phyloP scores from a whole-genome alignment of 1,140 invertebrate species.

The Riptortus pedestris region DNA sequence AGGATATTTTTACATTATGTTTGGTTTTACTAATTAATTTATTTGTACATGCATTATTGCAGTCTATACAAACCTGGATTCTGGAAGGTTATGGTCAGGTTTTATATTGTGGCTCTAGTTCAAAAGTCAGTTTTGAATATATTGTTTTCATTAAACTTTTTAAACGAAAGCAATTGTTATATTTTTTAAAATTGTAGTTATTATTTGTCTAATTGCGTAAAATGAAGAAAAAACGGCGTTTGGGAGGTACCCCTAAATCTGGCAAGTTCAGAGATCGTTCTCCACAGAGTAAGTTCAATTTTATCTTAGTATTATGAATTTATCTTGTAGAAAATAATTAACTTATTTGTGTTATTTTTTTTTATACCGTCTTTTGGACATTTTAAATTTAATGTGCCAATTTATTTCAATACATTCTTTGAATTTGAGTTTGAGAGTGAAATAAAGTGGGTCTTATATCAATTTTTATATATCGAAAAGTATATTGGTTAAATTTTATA shows the following conservation, averaged over 20 bases:
- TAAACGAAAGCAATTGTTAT: too few relatives aligned
- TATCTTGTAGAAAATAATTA: neutral
- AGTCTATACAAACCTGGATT: too few relatives aligned
- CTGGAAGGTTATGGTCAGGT: too few relatives aligned
- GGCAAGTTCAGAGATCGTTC: neutral
- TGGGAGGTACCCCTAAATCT: neutral
- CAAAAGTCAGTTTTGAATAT: too few relatives aligned
- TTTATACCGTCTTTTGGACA: neutral
- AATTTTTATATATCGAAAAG: neutral
- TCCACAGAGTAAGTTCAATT: neutral
- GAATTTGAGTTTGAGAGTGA: neutral
- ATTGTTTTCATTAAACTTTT: too few relatives aligned
- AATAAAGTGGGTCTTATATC: neutral
- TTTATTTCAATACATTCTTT: neutral
- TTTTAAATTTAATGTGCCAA: neutral
- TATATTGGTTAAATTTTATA: too few relatives aligned
- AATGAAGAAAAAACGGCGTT: neutral
- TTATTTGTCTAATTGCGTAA: neutral
- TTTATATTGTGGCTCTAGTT: too few relatives aligned
- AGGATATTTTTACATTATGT: too few relatives aligned
- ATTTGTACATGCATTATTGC: too few relatives aligned
- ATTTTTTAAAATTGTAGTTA: too few relatives aligned
- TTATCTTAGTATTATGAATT: neutral
- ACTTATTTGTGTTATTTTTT: neutral
- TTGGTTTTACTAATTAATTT: too few relatives aligned